Percentiles rank a stretch among this genome's conserved stretches.
Evolutionary conservation across 2,888 invertebrate genomes (phyloP).

Genomic region (Sarcophaga caerulescens): DNA sequence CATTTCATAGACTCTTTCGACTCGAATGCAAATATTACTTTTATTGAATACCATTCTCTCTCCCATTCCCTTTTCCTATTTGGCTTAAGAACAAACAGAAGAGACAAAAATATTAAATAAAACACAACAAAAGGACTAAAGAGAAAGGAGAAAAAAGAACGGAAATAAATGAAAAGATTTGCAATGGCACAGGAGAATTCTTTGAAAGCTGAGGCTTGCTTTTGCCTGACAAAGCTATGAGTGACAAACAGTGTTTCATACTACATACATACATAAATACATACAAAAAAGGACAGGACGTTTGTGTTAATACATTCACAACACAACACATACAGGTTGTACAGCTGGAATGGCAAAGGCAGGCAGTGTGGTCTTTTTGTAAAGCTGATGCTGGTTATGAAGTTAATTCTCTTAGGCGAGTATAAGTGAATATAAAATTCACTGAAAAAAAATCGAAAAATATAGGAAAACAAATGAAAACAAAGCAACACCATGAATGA

Average conservation of each 20-base stretch:
- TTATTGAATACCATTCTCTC: too few species aligned
- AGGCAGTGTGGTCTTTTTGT: constrained; percentile 20
- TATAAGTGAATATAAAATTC: constrained; percentile 55
- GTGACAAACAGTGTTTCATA: background rate
- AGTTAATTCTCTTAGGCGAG: constrained; percentile 50
- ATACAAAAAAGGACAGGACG: background rate
- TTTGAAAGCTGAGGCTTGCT: background rate
- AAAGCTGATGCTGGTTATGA: constrained; percentile 39
- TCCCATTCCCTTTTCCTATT: background rate
- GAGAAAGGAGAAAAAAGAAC: background rate
- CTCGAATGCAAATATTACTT: constrained; percentile 42
- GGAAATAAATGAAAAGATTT: constrained; percentile 50
- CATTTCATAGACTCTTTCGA: constrained; percentile 21
- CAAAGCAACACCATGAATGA: background rate
- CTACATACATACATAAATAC: constrained; percentile 35
- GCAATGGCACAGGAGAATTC: constrained; percentile 26
- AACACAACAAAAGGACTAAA: background rate
- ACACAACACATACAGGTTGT: constrained; percentile 8
- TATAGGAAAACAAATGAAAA: background rate
- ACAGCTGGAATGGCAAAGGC: background rate
- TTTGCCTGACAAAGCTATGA: background rate
- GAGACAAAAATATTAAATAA: constrained; percentile 22
- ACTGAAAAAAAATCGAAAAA: constrained; percentile 17
- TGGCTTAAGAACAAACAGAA: constrained; percentile 17
- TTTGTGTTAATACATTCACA: background rate